Evolutionary conservation across 2,797 vertebrate genomes (phyloP), one percentile per base, ranked within the genome.

Genomic region (Eutrigla gurnardus): DNA sequence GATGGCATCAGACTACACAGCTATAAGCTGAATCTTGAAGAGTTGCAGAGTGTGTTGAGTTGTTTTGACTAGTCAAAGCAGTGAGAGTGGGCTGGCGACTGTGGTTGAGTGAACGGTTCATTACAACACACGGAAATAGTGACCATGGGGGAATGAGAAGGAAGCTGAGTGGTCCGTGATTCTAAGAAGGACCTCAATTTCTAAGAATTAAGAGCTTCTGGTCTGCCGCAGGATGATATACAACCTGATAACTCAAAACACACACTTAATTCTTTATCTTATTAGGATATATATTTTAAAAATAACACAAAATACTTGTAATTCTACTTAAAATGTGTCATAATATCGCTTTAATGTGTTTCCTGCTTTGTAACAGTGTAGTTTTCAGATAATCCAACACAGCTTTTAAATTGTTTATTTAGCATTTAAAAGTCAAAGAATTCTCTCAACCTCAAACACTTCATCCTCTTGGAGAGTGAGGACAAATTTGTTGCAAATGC

Each of bases 111-210:
- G 32, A 74, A 65, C 3, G 37, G 42, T 45, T 69, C 52, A 65
- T 81, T 78, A 62, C 60, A 66, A 67, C 61, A 62, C 62, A 67
- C 13, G 85, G 91, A 91, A 91, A 93, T 86, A 85, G 53, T 82
- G 82, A 90, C 61, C 85, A 32, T 7, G 67, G 17, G 79, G 82
- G 70, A 78, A 80, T 11, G 63, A 73, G 73, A 65, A 63, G 65
- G 59, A 67, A 50, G 54, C 14, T 0, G 35, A 77, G 58, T 0
- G 1, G 46, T 49, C 43, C 35, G 37, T 9, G 52, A 47, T 83
- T 82, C 80, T 54, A 12, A 75, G 77, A 79, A 78, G 49, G 52
- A 6, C 53, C 39, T 6, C 2, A 1, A 37, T 57, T 85, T 80
- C 82, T 60, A 71, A 36, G 32, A 45, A 25, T 17, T 25, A 50